phyloP scores from a whole-genome alignment of 92 coral and sea anemone species.

The Montipora capitata region DNA sequence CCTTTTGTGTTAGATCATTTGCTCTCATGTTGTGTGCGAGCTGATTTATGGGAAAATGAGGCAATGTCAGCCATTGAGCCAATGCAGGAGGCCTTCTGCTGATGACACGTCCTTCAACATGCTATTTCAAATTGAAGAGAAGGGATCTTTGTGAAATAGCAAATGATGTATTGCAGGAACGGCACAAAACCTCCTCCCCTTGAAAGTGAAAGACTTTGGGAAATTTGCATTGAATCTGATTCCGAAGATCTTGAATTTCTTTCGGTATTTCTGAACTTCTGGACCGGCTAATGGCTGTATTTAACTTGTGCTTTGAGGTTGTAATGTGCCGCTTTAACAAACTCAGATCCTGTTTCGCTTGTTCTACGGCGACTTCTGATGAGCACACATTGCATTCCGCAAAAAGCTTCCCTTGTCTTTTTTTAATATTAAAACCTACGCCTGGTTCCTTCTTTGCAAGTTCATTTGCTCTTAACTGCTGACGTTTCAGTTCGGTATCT shows the following conservation, averaged over 20 bases:
- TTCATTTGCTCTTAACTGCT: background rate
- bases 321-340: constrained; percentile 12
- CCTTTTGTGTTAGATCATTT: constrained; percentile 25
- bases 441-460: constrained; percentile 14
- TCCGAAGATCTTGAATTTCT: background rate
- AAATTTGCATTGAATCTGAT: background rate
- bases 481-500: background rate
- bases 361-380: background rate
- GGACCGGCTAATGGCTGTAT: constrained; percentile 4
- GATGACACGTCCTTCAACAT: constrained; percentile 10
- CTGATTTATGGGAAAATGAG: constrained; percentile 16
- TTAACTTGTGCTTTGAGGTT: constrained; percentile 21
- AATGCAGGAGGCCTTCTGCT: background rate
- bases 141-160: background rate
- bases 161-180: constrained; percentile 12
- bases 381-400: constrained; percentile 15
- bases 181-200: constrained; percentile 18
- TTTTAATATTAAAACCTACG: background rate
- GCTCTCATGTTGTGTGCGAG: background rate
- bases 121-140: constrained; percentile 18
- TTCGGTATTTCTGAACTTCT: constrained; percentile 6
- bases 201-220: background rate
- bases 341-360: constrained; percentile 2
- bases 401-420: background rate
- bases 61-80: background rate